phyloP scores from a whole-genome alignment of 2,888 invertebrate species.

The Parthenolecanium corni region DNA sequence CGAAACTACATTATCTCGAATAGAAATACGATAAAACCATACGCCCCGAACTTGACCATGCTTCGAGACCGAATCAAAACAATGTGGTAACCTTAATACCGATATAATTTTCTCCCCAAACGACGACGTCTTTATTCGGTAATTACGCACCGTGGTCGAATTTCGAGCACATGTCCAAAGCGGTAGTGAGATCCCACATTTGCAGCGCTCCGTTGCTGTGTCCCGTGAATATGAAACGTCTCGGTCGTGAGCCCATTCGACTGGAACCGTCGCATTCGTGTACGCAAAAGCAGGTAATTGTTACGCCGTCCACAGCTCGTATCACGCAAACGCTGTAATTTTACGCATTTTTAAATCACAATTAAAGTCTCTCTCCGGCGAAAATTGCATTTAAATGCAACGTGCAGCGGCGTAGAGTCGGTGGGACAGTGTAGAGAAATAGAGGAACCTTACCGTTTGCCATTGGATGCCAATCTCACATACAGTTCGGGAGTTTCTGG shows the following conservation, averaged over 20 bases:
- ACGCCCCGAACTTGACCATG: too few species aligned
- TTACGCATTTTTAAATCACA: background rate
- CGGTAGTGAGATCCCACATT: constrained; percentile 98
- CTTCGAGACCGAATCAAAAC: too few species aligned
- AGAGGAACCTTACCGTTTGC: constrained; percentile 54
- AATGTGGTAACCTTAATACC: background rate
- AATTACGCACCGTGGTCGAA: constrained; percentile 41
- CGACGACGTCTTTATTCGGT: background rate
- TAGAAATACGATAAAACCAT: too few species aligned
- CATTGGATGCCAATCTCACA: constrained; percentile 87
- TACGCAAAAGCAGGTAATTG: constrained; percentile 89
- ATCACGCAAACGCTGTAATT: constrained; percentile 74
- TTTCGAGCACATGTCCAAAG: constrained; percentile 60
- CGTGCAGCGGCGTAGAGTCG: background rate
- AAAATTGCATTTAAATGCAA: constrained; percentile 3
- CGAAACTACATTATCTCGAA: too few species aligned
- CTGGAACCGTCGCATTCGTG: constrained; percentile 96
- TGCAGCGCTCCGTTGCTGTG: constrained; percentile 86
- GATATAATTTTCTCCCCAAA: constrained; percentile 1
- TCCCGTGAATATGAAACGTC: constrained; percentile 81
- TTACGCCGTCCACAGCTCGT: constrained; percentile 83
- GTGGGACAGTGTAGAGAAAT: too few species aligned
- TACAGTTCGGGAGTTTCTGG: constrained; percentile 93
- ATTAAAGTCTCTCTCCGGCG: background rate
- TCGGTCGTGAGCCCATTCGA: constrained; percentile 76